A percentile compares a stretch with the other conserved stretches of the same genome.
Evolutionary conservation across 1,140 invertebrate species (phyloP).

Genomic region (Lasaia peninsularis): DNA sequence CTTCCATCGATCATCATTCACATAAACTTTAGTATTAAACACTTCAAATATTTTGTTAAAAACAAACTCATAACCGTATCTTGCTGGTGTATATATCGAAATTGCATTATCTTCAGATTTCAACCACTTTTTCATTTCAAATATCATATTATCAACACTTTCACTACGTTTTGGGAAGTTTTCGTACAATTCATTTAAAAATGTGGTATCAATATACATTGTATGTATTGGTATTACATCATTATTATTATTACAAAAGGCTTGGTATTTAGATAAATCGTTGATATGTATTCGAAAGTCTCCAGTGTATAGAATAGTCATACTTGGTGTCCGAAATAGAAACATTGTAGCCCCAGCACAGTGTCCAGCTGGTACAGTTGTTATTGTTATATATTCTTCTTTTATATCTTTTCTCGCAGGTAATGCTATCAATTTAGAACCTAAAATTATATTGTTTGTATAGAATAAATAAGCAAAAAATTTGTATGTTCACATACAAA

Average conservation of each 20-base stretch:
- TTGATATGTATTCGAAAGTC: constrained; percentile 81
- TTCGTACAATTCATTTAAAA: constrained; percentile 73
- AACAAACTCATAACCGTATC: constrained; percentile 80
- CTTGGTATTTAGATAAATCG: constrained; percentile 77
- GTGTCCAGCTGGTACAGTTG: constrained; percentile 82
- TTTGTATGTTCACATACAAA: too few species aligned
- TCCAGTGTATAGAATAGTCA: constrained; percentile 82
- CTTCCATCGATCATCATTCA: constrained; percentile 47
- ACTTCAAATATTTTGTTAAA: constrained; percentile 77
- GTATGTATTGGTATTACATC: constrained; percentile 77
- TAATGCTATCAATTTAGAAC: constrained; percentile 38
- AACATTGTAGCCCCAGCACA: constrained; percentile 88
- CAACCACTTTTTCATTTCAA: constrained; percentile 78
- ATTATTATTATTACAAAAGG: constrained; percentile 75
- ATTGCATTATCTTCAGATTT: constrained; percentile 68
- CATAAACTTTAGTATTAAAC: constrained; percentile 78
- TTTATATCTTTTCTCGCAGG: constrained; percentile 13
- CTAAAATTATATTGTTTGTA: constrained; percentile 39
- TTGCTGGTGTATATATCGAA: constrained; percentile 74
- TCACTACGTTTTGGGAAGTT: constrained; percentile 79
- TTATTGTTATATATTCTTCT: constrained; percentile 72
- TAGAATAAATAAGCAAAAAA: neutral
- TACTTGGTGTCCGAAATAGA: constrained; percentile 77
- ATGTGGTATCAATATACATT: constrained; percentile 86
- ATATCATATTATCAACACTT: constrained; percentile 71